These are phyloP conservation scores for Erebia aethiops DNA, from an alignment of 2,888 invertebrate genomes.

Conservation along the genomic window DNA sequence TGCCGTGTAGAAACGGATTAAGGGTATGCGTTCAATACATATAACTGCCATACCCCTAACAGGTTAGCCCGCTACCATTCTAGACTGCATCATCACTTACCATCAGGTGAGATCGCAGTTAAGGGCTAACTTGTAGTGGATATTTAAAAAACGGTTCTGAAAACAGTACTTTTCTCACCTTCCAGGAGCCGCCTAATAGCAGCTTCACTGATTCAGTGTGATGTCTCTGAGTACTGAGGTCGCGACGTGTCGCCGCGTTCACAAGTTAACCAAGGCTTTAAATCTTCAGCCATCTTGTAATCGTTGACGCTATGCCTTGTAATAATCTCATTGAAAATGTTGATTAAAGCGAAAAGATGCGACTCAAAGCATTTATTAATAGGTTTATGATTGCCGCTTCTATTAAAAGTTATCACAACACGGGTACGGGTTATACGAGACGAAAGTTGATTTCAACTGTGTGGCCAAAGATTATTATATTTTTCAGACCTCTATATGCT, in stretches of 20 bases:
- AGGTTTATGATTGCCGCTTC: conserved; percentile 66
- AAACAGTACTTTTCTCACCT: too few species aligned
- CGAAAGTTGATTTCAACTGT: conserved; percentile 45
- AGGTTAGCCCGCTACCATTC: too few species aligned
- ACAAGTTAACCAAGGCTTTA: background rate
- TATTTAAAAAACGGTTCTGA: too few species aligned
- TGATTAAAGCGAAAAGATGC: conserved; percentile 68
- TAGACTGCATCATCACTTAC: too few species aligned
- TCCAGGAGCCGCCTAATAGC: too few species aligned
- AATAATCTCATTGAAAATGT: conserved; percentile 71
- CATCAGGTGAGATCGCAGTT: too few species aligned
- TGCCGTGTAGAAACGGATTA: too few species aligned
- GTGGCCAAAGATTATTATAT: conserved; percentile 48
- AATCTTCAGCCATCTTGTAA: conserved; percentile 50
- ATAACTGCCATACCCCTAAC: too few species aligned
- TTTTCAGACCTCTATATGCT: background rate
- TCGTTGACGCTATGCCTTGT: conserved; percentile 50
- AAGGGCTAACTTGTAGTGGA: too few species aligned
- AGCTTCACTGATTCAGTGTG: background rate
- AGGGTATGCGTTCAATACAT: too few species aligned
- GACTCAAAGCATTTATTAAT: conserved; percentile 63
- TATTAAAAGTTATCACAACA: conserved; percentile 69
- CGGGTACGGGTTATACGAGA: conserved; percentile 52
- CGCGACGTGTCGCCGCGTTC: background rate
- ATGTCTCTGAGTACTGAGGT: background rate